Evolutionary conservation across 2,888 invertebrate species (phyloP), one percentile per base, ranked within the genome.

Genomic region (Panzeria rudis): DNA sequence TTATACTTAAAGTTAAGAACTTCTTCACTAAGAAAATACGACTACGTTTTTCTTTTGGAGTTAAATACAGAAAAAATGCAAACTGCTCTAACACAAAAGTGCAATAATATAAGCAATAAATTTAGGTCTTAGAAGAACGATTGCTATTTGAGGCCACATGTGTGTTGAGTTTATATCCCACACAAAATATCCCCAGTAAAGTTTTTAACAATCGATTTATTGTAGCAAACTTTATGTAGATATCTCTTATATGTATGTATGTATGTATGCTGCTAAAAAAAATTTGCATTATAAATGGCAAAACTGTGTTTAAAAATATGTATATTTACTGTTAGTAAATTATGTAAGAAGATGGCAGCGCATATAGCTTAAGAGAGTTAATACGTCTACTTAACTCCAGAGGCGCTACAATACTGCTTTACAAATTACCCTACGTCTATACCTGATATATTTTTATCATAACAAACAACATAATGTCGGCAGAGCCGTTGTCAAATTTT

Each of bases 51-150:
- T 47, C n/a, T 50, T 68, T 35, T 32, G 38, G 9, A 32, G 17
- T 20, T 50, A 17, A 35, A 15, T 50, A n/a, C n/a, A 29, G 8
- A 29, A 41, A 59, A 25, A 9, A 25, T 13, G 15, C 15, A 64
- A 23, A 59, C 17, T 20, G 6, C 44, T 61, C 17, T 52, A 66
- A 73, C 25, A 69, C 25, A 69, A 64, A 54, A 71, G 35, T 35
- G 69, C 32, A 44, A 66, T 66, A 83, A 72, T 64, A 61, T 62
- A 25, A 64, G 76, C 64, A 64, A 82, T 76, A 69, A 69, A 82
- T 69, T 61, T 41, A 56, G 41, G 52, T 69, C 52, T 59, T 75
- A 41, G 50, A 44, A 59, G 47, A 59, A 50, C 35, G 38, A 44
- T 56, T 80, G 23, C 47, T 35, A 73, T 7, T 35, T 15, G 15